Percentiles rank a stretch among this genome's conserved stretches.
Conservation (phyloP, 2,113 vertebrate genomes). For the Morone chrysops region DNA sequence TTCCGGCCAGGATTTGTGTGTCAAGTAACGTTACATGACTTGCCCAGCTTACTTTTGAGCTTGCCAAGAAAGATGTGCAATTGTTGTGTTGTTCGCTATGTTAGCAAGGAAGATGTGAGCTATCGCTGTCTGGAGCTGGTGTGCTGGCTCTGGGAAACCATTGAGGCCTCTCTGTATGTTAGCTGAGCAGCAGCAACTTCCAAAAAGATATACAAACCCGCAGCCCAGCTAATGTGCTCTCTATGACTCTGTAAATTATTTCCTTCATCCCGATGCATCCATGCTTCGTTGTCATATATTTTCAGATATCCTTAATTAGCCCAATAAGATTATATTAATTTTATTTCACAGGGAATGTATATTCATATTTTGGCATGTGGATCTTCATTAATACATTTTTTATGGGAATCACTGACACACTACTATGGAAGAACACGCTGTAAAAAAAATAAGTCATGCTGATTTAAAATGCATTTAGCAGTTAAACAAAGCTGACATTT, state of each 20-base stretch:
- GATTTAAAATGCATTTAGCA: slow-evolving; percentile 39
- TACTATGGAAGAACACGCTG: slow-evolving; percentile 1
- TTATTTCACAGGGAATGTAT: background rate
- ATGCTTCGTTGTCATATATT: slow-evolving; percentile 15
- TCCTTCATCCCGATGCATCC: background rate
- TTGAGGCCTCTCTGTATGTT: too few relatives aligned
- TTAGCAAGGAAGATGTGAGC: too few relatives aligned
- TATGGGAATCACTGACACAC: slow-evolving; percentile 22
- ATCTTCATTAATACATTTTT: slow-evolving; percentile 31
- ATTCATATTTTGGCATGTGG: slow-evolving; percentile 1
- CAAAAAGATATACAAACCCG: too few relatives aligned
- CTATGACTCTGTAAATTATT: background rate
- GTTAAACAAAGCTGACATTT: slow-evolving; percentile 48
- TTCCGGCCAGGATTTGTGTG: too few relatives aligned
- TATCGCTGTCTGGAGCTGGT: too few relatives aligned
- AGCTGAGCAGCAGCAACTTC: too few relatives aligned
- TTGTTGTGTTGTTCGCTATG: too few relatives aligned
- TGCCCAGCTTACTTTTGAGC: too few relatives aligned
- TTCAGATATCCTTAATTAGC: slow-evolving; percentile 27
- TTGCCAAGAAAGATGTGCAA: too few relatives aligned
- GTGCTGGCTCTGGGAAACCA: too few relatives aligned
- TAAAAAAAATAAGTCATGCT: slow-evolving; percentile 9
- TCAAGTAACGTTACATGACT: too few relatives aligned
- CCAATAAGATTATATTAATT: background rate
- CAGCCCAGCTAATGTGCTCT: background rate